Evolutionary conservation across 1,140 invertebrate species (phyloP), one percentile per base, ranked within the genome.

Genomic region (Nasonia giraulti): DNA sequence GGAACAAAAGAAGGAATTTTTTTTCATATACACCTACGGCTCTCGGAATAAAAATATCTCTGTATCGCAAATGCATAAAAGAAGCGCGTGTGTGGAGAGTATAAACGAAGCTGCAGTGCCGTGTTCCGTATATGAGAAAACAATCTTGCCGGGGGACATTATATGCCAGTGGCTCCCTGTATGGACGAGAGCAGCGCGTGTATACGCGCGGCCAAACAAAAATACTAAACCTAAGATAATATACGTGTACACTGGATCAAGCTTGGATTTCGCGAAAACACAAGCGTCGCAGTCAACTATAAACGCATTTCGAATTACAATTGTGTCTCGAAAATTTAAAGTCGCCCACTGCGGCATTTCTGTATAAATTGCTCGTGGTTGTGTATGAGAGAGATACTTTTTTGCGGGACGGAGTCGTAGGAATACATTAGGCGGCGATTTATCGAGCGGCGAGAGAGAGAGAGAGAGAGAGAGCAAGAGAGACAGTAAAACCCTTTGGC

Each of bases 361-460:
- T 12, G 47, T 37, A 50, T 50, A 12, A 10, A 14, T 50, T 14
- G 47, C 47, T 50, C 47, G 31, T 14, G n/a, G 69, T 62, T 44
- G n/a, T 27, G 55, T n/a, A 40, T 14, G 76, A 3, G 74, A 17
- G 47, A 83, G 44, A 66, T 33, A 31, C 40, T 66, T 71, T 83
- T 44, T 37, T 55, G 71, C 80, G 44, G 47, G 69, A 73, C 79
- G 33, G 33, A 37, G 47, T 27, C 71, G 50, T 33, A 37, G 27
- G 81, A 75, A 82, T 82, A 82, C 50, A 76, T 82, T 82, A 82
- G 50, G 68, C 37, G 31, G 73, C 80, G 73, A 82, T 82, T 82
- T 82, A 82, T 82, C 81, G 81, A 76, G 27, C 73, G 50, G 12
- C 71, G n/a, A n/a, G n/a, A n/a, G n/a, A n/a, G n/a, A n/a, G n/a